A percentile compares a stretch with the other conserved stretches of the same genome.
phyloP scores from a whole-genome alignment of 2,113 vertebrate genomes.

The Sula dactylatra region DNA sequence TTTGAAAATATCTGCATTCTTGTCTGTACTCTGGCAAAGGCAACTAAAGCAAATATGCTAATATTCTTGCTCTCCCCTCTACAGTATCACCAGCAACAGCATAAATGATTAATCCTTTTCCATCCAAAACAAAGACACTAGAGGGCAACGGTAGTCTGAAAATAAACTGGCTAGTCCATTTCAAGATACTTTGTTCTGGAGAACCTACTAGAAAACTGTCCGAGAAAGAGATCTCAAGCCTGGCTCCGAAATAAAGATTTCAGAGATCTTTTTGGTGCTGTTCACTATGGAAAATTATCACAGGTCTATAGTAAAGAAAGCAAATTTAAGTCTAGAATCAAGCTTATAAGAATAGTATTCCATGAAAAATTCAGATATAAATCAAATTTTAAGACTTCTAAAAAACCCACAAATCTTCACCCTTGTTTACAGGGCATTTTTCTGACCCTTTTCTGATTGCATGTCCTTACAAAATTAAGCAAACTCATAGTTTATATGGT shows the following conservation, averaged over 20 bases:
- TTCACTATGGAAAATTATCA: neutral
- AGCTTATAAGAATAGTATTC: neutral
- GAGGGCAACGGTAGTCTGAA: slow-evolving; percentile 51
- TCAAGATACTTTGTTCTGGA: neutral
- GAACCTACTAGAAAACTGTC: slow-evolving; percentile 43
- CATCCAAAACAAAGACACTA: slow-evolving; percentile 33
- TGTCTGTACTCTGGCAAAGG: neutral
- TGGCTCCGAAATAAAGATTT: neutral
- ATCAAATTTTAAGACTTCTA: neutral
- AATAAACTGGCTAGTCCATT: neutral
- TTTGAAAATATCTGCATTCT: neutral
- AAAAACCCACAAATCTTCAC: neutral
- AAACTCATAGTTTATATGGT: neutral
- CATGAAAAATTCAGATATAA: neutral
- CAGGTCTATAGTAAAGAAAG: neutral
- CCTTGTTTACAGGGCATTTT: neutral
- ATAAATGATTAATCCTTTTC: neutral
- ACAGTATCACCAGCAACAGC: neutral
- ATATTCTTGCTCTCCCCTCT: neutral
- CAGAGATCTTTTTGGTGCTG: neutral
- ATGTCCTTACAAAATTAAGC: neutral
- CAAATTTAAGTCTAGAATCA: neutral
- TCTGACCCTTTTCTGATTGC: neutral
- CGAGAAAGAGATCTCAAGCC: neutral
- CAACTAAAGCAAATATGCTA: neutral